Evolutionary conservation across 2,888 invertebrate genomes (phyloP).

Genomic region (Drosophila anceps): DNA sequence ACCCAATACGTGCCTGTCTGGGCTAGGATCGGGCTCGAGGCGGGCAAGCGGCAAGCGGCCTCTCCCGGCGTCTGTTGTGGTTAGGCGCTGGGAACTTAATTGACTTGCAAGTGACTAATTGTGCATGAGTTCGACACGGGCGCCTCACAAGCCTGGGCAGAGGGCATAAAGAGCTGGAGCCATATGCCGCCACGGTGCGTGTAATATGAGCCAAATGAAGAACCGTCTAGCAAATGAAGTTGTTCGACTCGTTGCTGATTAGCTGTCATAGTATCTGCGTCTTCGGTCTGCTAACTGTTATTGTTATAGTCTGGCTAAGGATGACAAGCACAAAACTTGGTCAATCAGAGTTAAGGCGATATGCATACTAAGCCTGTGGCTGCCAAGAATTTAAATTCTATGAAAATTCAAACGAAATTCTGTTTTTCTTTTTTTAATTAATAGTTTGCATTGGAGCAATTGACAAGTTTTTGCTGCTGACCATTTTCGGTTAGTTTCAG

Average conservation of each 20-base stretch:
- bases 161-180: background rate
- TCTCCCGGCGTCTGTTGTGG: constrained; percentile 68
- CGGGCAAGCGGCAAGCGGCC: constrained; percentile 1
- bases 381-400: background rate
- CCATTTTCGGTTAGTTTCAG: constrained; percentile 58
- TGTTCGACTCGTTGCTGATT: constrained; percentile 58
- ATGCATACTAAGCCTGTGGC: background rate
- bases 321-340: constrained; percentile 50
- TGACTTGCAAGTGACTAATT: constrained; percentile 82
- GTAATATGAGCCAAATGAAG: constrained; percentile 72
- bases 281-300: constrained; percentile 35
- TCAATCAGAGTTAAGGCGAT: background rate
- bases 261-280: constrained; percentile 24
- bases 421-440: constrained; percentile 10
- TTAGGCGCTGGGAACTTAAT: constrained; percentile 73
- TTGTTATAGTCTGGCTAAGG: constrained; percentile 39
- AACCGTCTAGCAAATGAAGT: constrained; percentile 67
- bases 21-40: constrained; percentile 26
- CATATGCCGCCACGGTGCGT: constrained; percentile 48
- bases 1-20: constrained; percentile 58
- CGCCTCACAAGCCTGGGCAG: background rate
- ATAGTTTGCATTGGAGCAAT: constrained; percentile 46
- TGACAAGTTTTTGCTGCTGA: constrained; percentile 71
- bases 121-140: constrained; percentile 79
- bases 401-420: constrained; percentile 1